Evolutionary conservation across 2,888 invertebrate species (phyloP).

Genomic region (Prosopocoilus inquinatus): DNA sequence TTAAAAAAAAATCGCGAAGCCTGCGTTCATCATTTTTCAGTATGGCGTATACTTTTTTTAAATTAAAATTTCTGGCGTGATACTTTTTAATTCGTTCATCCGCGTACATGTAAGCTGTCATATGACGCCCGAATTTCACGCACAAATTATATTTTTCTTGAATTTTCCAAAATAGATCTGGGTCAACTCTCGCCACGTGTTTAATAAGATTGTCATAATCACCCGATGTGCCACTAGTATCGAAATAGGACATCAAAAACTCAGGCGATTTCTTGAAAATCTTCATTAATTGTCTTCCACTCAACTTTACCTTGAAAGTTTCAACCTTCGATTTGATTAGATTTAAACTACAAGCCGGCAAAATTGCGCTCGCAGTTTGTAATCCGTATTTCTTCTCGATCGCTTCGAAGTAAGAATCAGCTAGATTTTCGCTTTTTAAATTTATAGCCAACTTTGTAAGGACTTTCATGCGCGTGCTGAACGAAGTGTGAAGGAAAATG

Average conservation of each 20-base stretch:
- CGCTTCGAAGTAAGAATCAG: constrained; percentile 3
- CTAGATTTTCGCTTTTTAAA: constrained; percentile 12
- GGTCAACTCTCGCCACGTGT: constrained; percentile 6
- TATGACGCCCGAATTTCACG: constrained; percentile 10
- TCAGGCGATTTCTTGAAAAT: constrained; percentile 16
- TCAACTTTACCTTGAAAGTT: constrained; percentile 10
- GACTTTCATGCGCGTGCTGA: constrained; percentile 12
- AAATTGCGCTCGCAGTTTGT: constrained; percentile 11
- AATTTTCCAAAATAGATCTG: constrained; percentile 8
- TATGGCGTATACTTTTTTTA: constrained; percentile 2
- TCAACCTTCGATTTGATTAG: constrained; percentile 11
- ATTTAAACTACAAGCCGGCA: constrained; percentile 17
- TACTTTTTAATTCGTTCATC: not conserved
- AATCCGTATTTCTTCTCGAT: constrained; percentile 3
- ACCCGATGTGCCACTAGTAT: not conserved
- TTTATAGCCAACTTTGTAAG: constrained; percentile 13
- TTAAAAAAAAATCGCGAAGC: constrained; percentile 2
- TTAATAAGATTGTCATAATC: constrained; percentile 4
- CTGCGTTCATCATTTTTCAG: constrained; percentile 1
- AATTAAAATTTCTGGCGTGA: not conserved
- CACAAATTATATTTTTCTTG: constrained; percentile 8
- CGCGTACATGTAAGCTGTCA: constrained; percentile 11
- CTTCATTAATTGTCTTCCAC: constrained; percentile 12
- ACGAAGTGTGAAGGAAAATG: constrained; percentile 21
- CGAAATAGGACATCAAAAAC: constrained; percentile 20